Evolutionary conservation across 2,113 vertebrate genomes (phyloP), one percentile per base, ranked within the genome.

Genomic region (Lepisosteus oculatus): DNA sequence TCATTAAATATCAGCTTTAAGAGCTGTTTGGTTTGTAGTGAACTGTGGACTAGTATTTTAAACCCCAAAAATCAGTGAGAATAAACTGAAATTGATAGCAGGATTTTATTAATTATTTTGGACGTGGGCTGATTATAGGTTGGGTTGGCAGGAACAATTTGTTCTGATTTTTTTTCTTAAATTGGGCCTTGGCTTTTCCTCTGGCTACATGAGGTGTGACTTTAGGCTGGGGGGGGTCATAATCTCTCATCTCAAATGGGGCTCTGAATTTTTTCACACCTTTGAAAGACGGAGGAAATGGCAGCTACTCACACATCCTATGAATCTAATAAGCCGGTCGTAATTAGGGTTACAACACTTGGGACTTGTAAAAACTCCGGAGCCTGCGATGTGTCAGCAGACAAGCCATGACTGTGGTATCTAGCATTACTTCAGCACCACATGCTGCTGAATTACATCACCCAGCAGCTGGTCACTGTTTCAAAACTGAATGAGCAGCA

Each of bases 341-440:
- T 12, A 54, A 43, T 73, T 8, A 43, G 15, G 45, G 59, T 17
- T n/a, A 47, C 54, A 9, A 57, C 51, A 67, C n/a, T 65, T 43
- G 6, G 67, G 61, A 65, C 63, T 65, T 76, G 63, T 70, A 72
- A 54, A 70, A 77, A 72, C 17, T n/a, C 64, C 12, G 57, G 57
- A 68, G 71, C 70, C 74, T 79, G 74, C 55, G 65, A 71, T 74
- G 61, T 78, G 72, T 74, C 75, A 70, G 73, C 55, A 56, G 61
- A 54, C 17, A 12, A 12, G 55, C 43, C 6, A 41, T 57, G 59
- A 68, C 74, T 65, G 65, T 54, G 61, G 17, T 15, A 59, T 59
- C 11, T 12, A 8, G 56, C 11, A 59, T 51, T 4, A 51, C 47
- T 51, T 59, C 56, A n/a, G 56, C 56, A 59, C 14, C 14, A 13